Conservation (phyloP, 1,140 invertebrate species). For the Drosophila burlai region DNA sequence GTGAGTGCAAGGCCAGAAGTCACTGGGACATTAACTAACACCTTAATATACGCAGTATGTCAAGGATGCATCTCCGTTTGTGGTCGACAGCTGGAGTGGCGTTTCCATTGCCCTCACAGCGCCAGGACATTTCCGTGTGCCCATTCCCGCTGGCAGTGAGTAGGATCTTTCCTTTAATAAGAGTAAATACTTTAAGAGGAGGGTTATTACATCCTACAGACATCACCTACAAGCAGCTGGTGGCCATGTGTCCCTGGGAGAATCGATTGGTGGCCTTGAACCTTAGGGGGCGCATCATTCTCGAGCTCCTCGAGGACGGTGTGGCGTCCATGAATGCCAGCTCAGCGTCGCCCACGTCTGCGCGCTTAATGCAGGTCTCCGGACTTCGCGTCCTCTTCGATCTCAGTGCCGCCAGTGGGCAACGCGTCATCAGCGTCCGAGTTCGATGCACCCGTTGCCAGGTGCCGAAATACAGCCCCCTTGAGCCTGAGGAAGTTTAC, state of each 20-base stretch:
- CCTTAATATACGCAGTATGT: conserved; percentile 65
- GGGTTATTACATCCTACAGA: conserved; percentile 73
- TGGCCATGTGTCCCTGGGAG: conserved; percentile 90
- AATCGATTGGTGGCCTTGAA: conserved; percentile 90
- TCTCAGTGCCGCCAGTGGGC: conserved; percentile 85
- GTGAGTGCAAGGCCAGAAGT: conserved; percentile 48
- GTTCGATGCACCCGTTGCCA: conserved; percentile 89
- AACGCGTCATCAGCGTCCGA: conserved; percentile 86
- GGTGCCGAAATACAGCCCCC: conserved; percentile 87
- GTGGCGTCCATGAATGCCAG: conserved; percentile 85
- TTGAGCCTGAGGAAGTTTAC: conserved; percentile 87
- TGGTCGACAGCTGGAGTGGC: conserved; percentile 57
- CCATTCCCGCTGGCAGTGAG: conserved; percentile 62
- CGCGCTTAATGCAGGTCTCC: conserved; percentile 88
- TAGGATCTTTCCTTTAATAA: neutral
- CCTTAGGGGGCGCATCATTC: conserved; percentile 87
- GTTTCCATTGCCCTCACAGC: conserved; percentile 64
- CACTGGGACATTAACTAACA: neutral
- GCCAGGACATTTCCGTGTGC: conserved; percentile 68
- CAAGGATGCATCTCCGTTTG: conserved; percentile 11
- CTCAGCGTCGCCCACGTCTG: conserved; percentile 25
- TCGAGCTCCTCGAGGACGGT: conserved; percentile 88
- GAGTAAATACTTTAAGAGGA: neutral
- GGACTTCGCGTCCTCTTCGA: conserved; percentile 86
- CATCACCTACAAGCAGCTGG: conserved; percentile 89